A percentile compares a stretch with the other conserved stretches of the same genome.
These are phyloP conservation scores for Microchirus variegatus DNA, from an alignment of 2,797 vertebrate genomes.

Conservation along the genomic window DNA sequence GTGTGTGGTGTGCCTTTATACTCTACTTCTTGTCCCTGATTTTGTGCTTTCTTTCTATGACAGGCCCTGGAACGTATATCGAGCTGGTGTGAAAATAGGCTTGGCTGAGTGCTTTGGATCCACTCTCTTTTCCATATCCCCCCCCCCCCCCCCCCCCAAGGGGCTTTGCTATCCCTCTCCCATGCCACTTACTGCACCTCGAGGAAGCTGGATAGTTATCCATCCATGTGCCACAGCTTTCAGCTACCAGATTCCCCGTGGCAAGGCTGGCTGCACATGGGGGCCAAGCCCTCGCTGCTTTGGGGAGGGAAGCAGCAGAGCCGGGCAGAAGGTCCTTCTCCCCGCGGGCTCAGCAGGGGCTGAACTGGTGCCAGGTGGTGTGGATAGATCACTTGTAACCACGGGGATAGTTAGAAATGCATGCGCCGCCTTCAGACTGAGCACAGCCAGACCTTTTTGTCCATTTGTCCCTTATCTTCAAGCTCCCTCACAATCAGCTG, in stretches of 20 bases:
- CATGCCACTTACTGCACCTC: constrained; percentile 61
- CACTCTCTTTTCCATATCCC: constrained; percentile 40
- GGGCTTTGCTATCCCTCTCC: constrained; percentile 41
- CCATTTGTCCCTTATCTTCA: constrained; percentile 29
- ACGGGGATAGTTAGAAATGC: constrained; percentile 49
- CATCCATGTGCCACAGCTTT: constrained; percentile 50
- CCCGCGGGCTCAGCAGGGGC: constrained; percentile 34
- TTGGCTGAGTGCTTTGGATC: constrained; percentile 64
- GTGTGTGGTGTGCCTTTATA: constrained; percentile 14
- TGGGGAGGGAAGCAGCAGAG: constrained; percentile 40
- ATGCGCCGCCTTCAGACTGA: constrained; percentile 33
- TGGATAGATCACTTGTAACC: constrained; percentile 66
- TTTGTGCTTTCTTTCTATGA: constrained; percentile 55
- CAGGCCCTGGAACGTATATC: constrained; percentile 40
- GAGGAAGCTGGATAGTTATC: constrained; percentile 74
- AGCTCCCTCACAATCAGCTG: constrained; percentile 46
- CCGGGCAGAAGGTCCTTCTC: constrained; percentile 44
- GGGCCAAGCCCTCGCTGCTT: constrained; percentile 41
- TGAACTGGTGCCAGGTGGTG: constrained; percentile 62
- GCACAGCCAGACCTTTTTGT: constrained; percentile 45
- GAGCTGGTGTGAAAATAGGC: constrained; percentile 62
- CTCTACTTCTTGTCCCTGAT: constrained; percentile 55
- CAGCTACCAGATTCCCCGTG: constrained; percentile 37
- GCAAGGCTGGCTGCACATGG: constrained; percentile 48
- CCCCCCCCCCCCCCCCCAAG: constrained; percentile 64